A percentile compares a stretch with the other conserved stretches of the same genome.
phyloP scores from a whole-genome alignment of 2,797 vertebrate genomes.

The Salarias fasciatus region DNA sequence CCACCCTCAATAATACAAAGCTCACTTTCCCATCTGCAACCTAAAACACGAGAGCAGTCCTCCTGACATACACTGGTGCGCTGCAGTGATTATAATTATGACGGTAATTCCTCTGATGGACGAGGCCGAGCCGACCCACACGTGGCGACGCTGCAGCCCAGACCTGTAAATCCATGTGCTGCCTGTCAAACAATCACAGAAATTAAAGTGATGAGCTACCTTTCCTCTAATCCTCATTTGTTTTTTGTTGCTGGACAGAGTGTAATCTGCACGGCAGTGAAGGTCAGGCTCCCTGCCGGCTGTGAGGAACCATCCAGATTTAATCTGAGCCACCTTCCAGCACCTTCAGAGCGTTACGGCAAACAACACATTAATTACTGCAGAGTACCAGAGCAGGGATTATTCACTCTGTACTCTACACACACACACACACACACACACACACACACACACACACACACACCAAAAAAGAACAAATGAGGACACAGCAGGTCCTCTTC shows the following conservation, averaged over 20 bases:
- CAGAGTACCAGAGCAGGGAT: too few relatives aligned
- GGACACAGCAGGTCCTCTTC: too few relatives aligned
- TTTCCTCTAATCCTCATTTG: slow-evolving; percentile 69
- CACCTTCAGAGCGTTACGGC: too few relatives aligned
- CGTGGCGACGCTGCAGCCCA: slow-evolving; percentile 45
- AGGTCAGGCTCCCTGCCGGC: slow-evolving; percentile 27
- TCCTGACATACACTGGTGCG: slow-evolving; percentile 36
- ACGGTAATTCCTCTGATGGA: slow-evolving; percentile 67
- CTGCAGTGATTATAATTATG: slow-evolving; percentile 65
- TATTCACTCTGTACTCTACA: too few relatives aligned
- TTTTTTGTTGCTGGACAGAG: slow-evolving; percentile 30
- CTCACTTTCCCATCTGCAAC: too few relatives aligned
- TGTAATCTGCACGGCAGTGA: slow-evolving; percentile 35
- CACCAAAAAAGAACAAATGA: too few relatives aligned
- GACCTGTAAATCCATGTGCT: slow-evolving; percentile 63
- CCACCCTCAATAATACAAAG: too few relatives aligned
- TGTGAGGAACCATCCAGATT: slow-evolving; percentile 28
- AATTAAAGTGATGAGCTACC: slow-evolving; percentile 70
- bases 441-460: too few relatives aligned
- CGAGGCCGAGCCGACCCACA: slow-evolving; percentile 70
- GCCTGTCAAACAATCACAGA: slow-evolving; percentile 74
- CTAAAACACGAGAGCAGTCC: too few relatives aligned
- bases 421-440: too few relatives aligned
- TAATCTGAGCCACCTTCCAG: slow-evolving; percentile 25
- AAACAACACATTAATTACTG: too few relatives aligned